Evolutionary conservation across 1,140 invertebrate genomes (phyloP), one percentile per base, ranked within the genome.

Genomic region (Orchestia grillus): DNA sequence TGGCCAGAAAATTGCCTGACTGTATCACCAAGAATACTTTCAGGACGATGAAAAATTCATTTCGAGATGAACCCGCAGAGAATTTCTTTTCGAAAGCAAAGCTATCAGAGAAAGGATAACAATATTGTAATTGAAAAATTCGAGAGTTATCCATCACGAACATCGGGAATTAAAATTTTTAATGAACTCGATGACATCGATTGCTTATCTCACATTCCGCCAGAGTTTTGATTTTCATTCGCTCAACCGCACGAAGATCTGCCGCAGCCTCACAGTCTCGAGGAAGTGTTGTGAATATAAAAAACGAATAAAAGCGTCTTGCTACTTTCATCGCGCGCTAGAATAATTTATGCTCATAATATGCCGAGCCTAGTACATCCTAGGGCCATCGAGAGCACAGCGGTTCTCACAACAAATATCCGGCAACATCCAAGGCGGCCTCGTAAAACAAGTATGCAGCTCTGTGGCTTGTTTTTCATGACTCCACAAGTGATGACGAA

Each of bases 341-440:
- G 62, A 77, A 77, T 77, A 77, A 77, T 77, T 77, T 77, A 77
- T 77, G 62, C 62, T 28, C 62, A 77, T 77, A 77, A 77, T 77
- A 77, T 77, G 36, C 62, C 28, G 62, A 36, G 28, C 28, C 28
- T 36, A 77, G 15, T 23, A 15, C 15, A 23, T 77, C n/a, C n/a
- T n/a, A n/a, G n/a, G 62, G 15, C 15, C 62, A 77, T 77, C 62
- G 62, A 15, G 28, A 77, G 62, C 1, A 53, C 47, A 8, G 47
- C 47, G 47, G 6, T 77, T 77, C 62, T 36, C 11, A 28, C 62
- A 77, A 8, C 62, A 77, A 77, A 77, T 77, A 77, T 77, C 62
- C 28, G 28, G 62, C 62, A 77, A 77, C 62, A 77, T 77, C 28
- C 28, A 15, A 15, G 62, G 62, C 28, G 11, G 28, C 62, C 62